phyloP scores from a whole-genome alignment of 2,888 invertebrate species.

The Sphaerophoria rueppellii region DNA sequence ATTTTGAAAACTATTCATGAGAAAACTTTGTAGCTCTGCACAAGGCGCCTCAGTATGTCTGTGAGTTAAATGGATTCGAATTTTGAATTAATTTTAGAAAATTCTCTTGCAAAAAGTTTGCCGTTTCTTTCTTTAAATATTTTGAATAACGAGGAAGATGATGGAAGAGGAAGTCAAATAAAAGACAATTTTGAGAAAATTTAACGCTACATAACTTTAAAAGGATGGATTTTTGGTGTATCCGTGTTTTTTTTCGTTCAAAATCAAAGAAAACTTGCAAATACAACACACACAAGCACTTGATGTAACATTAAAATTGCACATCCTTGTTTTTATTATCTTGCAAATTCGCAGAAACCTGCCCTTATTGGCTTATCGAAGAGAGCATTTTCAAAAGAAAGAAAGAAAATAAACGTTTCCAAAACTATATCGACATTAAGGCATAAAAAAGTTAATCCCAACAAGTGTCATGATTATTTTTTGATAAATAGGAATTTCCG shows the following conservation, averaged over 20 bases:
- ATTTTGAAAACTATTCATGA: conserved; percentile 49
- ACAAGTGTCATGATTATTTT: too few relatives aligned
- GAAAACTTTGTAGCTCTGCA: conserved; percentile 5
- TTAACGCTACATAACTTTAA: conserved; percentile 21
- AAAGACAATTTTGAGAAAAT: conserved; percentile 33
- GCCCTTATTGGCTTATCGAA: too few relatives aligned
- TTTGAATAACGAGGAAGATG: conserved; percentile 1
- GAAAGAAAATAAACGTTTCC: too few relatives aligned
- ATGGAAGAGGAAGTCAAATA: conserved; percentile 19
- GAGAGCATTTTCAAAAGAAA: too few relatives aligned
- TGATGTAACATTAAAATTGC: too few relatives aligned
- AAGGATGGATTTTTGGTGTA: not conserved
- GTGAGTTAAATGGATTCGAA: not conserved
- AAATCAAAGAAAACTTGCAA: too few relatives aligned
- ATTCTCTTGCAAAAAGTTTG: conserved; percentile 41
- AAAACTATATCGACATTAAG: too few relatives aligned
- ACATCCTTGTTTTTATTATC: too few relatives aligned
- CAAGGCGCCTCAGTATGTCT: not conserved
- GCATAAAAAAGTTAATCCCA: too few relatives aligned
- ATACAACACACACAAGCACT: too few relatives aligned
- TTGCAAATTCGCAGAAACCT: too few relatives aligned
- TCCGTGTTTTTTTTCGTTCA: not conserved
- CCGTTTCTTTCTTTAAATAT: not conserved
- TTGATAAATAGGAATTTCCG: too few relatives aligned
- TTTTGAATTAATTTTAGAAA: conserved; percentile 50